Conservation (phyloP, 64 coral and sea anemone species). For the Stichodactyla mertensii region DNA sequence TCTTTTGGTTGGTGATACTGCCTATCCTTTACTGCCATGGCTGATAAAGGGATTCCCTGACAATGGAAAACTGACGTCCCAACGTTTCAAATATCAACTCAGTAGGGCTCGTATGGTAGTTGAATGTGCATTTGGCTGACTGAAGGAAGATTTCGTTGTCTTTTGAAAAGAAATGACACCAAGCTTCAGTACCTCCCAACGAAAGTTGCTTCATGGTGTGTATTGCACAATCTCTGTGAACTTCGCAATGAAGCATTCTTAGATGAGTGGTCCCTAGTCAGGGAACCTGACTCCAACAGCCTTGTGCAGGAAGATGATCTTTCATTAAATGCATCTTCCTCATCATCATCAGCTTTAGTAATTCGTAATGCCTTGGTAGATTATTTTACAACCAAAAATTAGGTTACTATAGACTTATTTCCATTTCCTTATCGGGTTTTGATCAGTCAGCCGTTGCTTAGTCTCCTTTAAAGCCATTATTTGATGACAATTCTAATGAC, state of each 20-base stretch:
- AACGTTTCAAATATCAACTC: background rate
- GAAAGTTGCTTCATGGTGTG: conserved; percentile 19
- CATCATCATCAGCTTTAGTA: background rate
- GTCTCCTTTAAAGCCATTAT: no score
- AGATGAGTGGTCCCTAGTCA: background rate
- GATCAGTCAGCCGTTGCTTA: no score
- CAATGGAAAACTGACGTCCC: background rate
- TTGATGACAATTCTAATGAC: no score
- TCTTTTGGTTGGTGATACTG: background rate
- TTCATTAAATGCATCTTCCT: background rate
- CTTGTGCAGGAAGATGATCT: background rate
- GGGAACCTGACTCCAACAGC: background rate
- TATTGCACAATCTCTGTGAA: conserved; percentile 46
- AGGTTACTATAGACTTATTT: no score
- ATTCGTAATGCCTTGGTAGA: background rate
- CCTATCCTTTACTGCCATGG: conserved; percentile 25
- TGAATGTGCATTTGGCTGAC: conserved; percentile 25
- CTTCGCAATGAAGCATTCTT: conserved; percentile 15
- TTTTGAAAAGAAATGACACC: conserved; percentile 16
- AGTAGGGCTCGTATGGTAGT: conserved; percentile 25
- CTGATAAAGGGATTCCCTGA: conserved; percentile 14
- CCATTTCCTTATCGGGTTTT: no score
- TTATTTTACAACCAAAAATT: background rate
- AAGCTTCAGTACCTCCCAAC: background rate
- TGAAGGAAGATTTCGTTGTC: conserved; percentile 28